Base-by-base conservation (phyloP, 2,888 invertebrate genomes). In the Diadegma fenestrale region DNA sequence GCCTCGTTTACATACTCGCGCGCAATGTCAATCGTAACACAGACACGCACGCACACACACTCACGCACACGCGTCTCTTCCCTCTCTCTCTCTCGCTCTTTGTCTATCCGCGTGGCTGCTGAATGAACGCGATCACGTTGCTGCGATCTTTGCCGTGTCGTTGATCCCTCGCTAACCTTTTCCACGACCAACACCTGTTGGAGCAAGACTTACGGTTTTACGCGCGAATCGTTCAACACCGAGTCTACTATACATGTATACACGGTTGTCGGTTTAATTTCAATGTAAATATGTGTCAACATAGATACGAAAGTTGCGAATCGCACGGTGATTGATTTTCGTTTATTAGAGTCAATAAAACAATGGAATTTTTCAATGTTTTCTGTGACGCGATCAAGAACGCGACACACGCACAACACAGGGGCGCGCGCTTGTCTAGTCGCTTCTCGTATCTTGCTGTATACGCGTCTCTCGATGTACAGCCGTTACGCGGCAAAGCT, bases 401-500 rank as follows among this genome's bases (percentile, higher is more conserved):
- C 58, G 58, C n/a, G 37, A 78, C 33, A 48, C 79, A 63, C 71
- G 51, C 63, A 76, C 73, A 71, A 76, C 69, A 64, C 37, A 78
- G 73, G 75, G 61, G 85, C 85, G 78, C 75, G 85, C 85, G 78
- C 75, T 85, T 76, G 78, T 77, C 41, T 77, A 68, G 30, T 19
- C 68, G 72, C 51, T 63, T 58, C 66, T 69, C 54, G 66, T 80
- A 58, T 73, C 68, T 78, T 78, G 45, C 26, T 58, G 68, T 78
- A 78, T 37, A 69, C 10, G 68, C 10, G 68, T 78, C 69, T 43
- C 68, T 68, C 68, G 51, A 19, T 10, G 68, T 58, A 72, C 72
- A 54, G 76, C 66, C 75, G 85, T 75, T 82, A 85, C 80, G 80
- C 80, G 80, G 83, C 80, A 66, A 80, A 73, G 86, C 80, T 86